Conservation (phyloP, 2,113 vertebrate genomes). For the Struthidea cinerea region DNA sequence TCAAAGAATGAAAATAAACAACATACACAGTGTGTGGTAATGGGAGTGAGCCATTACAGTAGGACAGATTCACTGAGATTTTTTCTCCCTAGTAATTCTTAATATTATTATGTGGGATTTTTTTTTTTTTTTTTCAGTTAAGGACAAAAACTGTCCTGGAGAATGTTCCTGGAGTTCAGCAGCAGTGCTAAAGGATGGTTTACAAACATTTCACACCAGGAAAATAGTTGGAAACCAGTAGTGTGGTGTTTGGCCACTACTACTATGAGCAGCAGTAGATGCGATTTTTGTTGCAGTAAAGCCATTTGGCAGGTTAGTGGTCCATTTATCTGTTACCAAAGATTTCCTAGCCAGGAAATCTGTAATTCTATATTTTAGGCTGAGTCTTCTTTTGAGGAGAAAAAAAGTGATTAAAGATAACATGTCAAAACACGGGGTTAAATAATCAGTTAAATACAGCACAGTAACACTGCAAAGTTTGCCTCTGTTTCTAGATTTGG, state of each 20-base stretch:
- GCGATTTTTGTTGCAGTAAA: background rate
- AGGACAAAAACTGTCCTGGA: background rate
- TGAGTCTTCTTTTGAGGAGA: background rate
- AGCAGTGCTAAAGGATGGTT: background rate
- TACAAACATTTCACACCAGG: background rate
- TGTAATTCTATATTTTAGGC: background rate
- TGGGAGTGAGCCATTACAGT: background rate
- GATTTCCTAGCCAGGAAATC: background rate
- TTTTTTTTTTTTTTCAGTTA: background rate
- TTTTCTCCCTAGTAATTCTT: background rate
- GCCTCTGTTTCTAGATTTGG: background rate
- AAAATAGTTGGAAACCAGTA: background rate
- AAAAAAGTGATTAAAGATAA: background rate
- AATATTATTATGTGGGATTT: background rate
- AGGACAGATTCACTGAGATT: background rate
- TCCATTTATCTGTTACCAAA: background rate
- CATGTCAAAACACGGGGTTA: background rate
- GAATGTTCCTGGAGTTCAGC: background rate
- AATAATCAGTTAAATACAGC: background rate
- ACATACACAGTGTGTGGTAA: background rate
- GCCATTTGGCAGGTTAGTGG: background rate
- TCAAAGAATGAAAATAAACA: slow-evolving; percentile 27
- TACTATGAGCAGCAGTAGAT: background rate
- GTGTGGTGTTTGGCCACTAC: background rate
- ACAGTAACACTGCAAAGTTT: background rate